Percentiles rank a stretch among this genome's conserved stretches.
Conservation (phyloP, 2,797 vertebrate genomes). For the Micromesistius poutassou region DNA sequence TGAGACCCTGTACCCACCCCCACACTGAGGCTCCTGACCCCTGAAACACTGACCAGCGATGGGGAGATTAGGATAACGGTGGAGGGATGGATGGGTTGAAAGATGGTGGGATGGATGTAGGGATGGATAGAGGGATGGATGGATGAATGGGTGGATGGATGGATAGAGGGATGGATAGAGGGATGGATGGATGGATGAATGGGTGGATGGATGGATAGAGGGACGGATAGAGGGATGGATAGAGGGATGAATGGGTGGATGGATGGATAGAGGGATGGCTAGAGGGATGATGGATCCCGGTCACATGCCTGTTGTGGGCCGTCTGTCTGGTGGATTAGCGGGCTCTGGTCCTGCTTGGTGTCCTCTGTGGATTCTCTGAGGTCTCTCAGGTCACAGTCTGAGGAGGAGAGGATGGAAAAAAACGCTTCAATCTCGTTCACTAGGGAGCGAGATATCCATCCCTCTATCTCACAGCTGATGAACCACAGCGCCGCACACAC, state of each 20-base stretch:
- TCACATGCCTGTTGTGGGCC: slow-evolving; percentile 52
- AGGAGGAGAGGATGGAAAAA: neutral
- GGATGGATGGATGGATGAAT: too few species aligned
- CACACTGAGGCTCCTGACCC: neutral
- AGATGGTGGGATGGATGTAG: too few species aligned
- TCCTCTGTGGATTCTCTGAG: slow-evolving; percentile 87
- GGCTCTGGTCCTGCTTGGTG: slow-evolving; percentile 70
- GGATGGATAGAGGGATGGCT: neutral
- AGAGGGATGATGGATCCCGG: neutral
- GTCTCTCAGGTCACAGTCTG: slow-evolving; percentile 88
- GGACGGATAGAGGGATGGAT: too few species aligned
- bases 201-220: too few species aligned
- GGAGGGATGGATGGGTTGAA: neutral
- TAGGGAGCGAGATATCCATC: too few species aligned
- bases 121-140: too few species aligned
- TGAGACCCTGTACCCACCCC: neutral
- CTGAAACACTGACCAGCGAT: neutral
- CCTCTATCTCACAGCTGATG: neutral
- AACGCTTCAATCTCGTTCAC: neutral
- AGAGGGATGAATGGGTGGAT: neutral
- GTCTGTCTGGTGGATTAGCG: slow-evolving; percentile 31
- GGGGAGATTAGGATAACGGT: neutral
- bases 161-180: too few species aligned
- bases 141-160: too few species aligned
- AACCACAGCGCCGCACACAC: slow-evolving; percentile 16